phyloP scores from a whole-genome alignment of 2,797 vertebrate species.

The Anguilla marmorata region DNA sequence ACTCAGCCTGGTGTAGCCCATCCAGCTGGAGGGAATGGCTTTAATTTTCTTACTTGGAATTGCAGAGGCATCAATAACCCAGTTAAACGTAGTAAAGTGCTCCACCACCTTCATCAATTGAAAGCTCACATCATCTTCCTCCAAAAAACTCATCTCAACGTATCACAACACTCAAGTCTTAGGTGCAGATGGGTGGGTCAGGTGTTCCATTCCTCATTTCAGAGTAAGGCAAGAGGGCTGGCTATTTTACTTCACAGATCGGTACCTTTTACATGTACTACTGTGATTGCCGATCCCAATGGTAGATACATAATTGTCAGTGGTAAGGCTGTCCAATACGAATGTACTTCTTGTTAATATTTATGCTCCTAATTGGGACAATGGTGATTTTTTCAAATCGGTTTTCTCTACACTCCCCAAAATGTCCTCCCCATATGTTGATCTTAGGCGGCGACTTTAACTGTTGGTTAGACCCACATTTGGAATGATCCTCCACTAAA shows the following conservation, averaged over 20 bases:
- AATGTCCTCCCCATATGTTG: too few species aligned
- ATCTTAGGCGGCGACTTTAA: not conserved
- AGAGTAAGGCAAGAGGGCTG: slow-evolving; percentile 16
- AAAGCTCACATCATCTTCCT: slow-evolving; percentile 14
- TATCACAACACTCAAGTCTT: slow-evolving; percentile 1
- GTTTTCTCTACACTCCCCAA: not conserved
- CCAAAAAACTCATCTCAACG: slow-evolving; percentile 13
- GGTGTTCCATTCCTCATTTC: slow-evolving; percentile 24
- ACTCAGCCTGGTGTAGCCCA: not conserved
- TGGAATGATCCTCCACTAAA: not conserved
- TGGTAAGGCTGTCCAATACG: not conserved
- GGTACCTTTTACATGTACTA: slow-evolving; percentile 5
- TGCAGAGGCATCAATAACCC: not conserved
- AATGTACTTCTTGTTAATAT: not conserved
- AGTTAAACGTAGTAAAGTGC: slow-evolving; percentile 13
- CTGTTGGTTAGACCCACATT: not conserved
- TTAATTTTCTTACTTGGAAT: too few species aligned
- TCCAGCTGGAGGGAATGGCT: not conserved
- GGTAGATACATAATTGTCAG: not conserved
- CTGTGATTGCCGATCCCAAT: not conserved
- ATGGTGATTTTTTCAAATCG: not conserved
- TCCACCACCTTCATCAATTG: slow-evolving; percentile 4
- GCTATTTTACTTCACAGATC: slow-evolving; percentile 23
- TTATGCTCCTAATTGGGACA: not conserved
- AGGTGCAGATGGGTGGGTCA: not conserved